Evolutionary conservation across 1,140 invertebrate genomes (phyloP).

Genomic region (Drosophila fuyamai): DNA sequence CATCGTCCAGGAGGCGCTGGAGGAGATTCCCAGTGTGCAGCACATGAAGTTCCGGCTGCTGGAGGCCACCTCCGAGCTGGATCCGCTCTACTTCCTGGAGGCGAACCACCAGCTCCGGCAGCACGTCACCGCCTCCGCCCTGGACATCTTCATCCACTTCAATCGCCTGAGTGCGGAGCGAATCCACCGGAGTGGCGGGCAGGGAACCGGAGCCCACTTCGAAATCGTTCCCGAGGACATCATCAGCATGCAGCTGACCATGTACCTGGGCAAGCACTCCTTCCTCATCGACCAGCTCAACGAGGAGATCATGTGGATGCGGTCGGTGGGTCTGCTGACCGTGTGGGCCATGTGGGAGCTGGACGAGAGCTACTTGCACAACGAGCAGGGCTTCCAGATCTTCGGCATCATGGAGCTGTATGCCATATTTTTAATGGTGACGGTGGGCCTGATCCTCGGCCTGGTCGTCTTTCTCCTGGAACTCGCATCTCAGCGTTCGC

Average conservation of each 20-base stretch:
- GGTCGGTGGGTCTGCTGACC: conserved; percentile 51
- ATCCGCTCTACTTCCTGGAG: conserved; percentile 37
- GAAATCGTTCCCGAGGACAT: conserved; percentile 61
- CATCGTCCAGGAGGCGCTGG: conserved; percentile 27
- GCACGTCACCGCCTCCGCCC: conserved; percentile 39
- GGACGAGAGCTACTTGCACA: conserved; percentile 11
- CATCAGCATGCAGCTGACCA: conserved; percentile 62
- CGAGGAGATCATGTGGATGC: conserved; percentile 72
- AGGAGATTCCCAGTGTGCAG: conserved; percentile 49
- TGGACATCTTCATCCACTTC: conserved; percentile 48
- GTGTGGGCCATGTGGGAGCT: conserved; percentile 63
- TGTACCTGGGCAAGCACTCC: conserved; percentile 69
- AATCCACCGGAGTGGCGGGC: neutral
- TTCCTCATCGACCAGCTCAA: conserved; percentile 69
- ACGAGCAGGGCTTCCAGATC: conserved; percentile 22
- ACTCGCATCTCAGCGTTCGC: conserved; percentile 28
- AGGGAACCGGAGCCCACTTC: conserved; percentile 2
- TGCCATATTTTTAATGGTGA: conserved; percentile 47
- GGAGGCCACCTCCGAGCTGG: conserved; percentile 1
- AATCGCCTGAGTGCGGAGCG: conserved; percentile 37
- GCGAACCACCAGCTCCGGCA: conserved; percentile 4
- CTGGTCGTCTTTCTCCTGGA: conserved; percentile 48
- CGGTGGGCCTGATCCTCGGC: conserved; percentile 33
- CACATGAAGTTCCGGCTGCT: conserved; percentile 54
- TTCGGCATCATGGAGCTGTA: conserved; percentile 49